Evolutionary conservation across 2,888 invertebrate species (phyloP).

Genomic region (Clepsis dumicolana): DNA sequence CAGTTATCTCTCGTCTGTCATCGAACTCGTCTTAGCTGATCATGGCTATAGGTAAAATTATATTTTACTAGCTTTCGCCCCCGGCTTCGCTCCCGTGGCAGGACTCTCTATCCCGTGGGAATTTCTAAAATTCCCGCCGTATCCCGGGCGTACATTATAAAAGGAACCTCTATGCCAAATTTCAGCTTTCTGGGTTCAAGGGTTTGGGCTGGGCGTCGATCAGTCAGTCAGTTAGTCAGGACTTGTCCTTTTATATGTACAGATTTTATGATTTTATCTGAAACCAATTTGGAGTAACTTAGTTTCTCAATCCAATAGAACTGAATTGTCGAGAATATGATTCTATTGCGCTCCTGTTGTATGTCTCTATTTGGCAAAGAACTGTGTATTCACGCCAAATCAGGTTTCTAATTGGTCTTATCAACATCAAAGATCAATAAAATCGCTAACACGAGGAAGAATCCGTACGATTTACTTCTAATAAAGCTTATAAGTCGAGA

Average conservation of each 20-base stretch:
- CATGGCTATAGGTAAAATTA: constrained; percentile 21
- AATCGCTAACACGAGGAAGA: constrained; percentile 38
- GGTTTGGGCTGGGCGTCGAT: too few species aligned
- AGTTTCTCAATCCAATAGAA: not conserved
- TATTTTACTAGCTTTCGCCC: too few species aligned
- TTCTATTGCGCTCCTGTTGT: not conserved
- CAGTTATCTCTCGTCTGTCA: constrained; percentile 56
- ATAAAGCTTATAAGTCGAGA: constrained; percentile 27
- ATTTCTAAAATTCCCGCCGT: too few species aligned
- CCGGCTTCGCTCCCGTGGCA: too few species aligned
- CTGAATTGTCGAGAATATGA: not conserved
- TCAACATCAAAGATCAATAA: constrained; percentile 26
- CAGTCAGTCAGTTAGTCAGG: too few species aligned
- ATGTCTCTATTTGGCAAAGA: not conserved
- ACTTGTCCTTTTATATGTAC: too few species aligned
- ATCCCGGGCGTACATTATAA: too few species aligned
- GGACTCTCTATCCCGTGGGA: too few species aligned
- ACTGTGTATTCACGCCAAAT: constrained; percentile 8
- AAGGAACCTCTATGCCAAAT: too few species aligned
- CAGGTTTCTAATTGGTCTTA: constrained; percentile 22
- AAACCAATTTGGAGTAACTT: not conserved
- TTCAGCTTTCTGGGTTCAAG: too few species aligned
- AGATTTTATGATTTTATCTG: constrained; percentile 1
- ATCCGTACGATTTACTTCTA: constrained; percentile 36
- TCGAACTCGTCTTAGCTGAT: constrained; percentile 58